Evolutionary conservation across 2,113 vertebrate species (phyloP), one percentile per base, ranked within the genome.

Genomic region (Hepsetus odoe): DNA sequence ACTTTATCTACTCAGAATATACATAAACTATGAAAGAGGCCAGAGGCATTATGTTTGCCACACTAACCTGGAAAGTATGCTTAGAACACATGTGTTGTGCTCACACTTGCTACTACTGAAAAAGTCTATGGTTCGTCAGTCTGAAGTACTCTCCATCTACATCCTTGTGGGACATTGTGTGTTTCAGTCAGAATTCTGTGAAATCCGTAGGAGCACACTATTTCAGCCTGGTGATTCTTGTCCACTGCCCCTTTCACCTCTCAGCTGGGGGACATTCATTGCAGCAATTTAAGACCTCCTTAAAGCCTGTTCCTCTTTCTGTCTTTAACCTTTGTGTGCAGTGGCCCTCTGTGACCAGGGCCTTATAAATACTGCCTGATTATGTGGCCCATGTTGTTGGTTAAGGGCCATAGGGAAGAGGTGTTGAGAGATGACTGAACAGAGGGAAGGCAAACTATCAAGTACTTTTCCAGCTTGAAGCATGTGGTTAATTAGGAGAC

Each of bases 401-500:
- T 75, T 55, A 49, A 76, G 62, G 61, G 18, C 64, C 22, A 24
- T 16, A 1, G 42, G 80, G 74, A 68, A 80, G 74, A 85, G 80
- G 84, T 83, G 82, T 77, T 28, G 32, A 79, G 77, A 55, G 78
- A 76, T 80, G 79, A 83, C 58, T 74, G 80, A 85, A 88, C 83
- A 88, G 89, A 87, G 83, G 81, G 83, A 87, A 76, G 26, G 79
- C 86, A 80, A 83, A 82, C 82, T 84, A 86, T 90, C 87, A 92
- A 92, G 90, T 82, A 88, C 84, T 87, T 77, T 84, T 85, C 75
- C 80, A 82, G 82, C 85, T 86, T 89, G 86, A 88, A 87, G 80
- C 86, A 86, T 86, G 49, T 51, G 80, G 73, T 89, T 93, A 92
- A 93, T 92, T 87, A 90, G 89, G 82, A 88, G 83, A 90, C 82